Percentiles rank a stretch among this genome's conserved stretches.
Evolutionary conservation across 2,113 vertebrate species (phyloP).

Genomic region (Microcebus tavaratra): DNA sequence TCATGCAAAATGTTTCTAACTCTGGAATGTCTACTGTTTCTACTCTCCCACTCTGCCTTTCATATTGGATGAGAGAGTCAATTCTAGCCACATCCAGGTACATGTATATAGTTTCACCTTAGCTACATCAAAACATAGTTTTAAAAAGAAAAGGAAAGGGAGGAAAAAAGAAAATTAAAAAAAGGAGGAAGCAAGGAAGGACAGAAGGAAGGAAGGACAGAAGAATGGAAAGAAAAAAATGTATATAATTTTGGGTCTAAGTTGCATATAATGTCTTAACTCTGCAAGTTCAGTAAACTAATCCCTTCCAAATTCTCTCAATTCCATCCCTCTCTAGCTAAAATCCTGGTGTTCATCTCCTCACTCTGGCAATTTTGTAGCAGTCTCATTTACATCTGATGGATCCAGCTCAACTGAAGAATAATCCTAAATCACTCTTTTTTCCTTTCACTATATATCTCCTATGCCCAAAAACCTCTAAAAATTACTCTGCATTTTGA

Average conservation of each 20-base stretch:
- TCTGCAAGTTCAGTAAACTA: neutral
- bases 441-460: neutral
- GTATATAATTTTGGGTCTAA: neutral
- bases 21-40: neutral
- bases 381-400: neutral
- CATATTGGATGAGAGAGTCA: neutral
- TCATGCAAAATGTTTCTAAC: neutral
- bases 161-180: neutral
- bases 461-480: neutral
- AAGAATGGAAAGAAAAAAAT: neutral
- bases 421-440: neutral
- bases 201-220: too few species aligned
- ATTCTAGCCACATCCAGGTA: neutral
- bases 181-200: fast-evolving
- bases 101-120: too few species aligned
- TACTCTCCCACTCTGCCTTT: neutral
- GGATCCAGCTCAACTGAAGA: neutral
- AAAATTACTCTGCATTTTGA: neutral
- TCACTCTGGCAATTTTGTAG: neutral
- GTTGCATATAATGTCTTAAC: neutral
- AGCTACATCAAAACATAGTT: neutral
- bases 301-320: neutral
- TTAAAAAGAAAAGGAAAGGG: neutral
- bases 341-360: neutral
- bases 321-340: neutral